Evolutionary conservation across 2,888 invertebrate species (phyloP), one percentile per base, ranked within the genome.

Genomic region (Holacanthella duospinosa): DNA sequence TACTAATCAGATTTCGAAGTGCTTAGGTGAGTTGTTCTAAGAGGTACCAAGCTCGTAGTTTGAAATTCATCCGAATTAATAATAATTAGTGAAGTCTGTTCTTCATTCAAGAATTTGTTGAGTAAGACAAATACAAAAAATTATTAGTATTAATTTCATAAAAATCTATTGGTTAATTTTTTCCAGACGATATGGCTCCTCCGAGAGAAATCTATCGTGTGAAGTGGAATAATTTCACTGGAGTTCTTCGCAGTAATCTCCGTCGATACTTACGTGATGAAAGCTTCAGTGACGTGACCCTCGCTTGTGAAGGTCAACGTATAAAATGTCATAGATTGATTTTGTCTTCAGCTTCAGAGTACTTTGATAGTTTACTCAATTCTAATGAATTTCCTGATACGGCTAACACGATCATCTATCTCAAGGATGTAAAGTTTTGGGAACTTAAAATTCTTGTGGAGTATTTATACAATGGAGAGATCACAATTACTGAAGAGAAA

Each of bases 381-480:
- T 87, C 89, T 77, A 89, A 89, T 79, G 62, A 66, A 24, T 64
- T 56, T 53, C 89, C 89, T 0, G 53, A 44, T 29, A 48, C 19
- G 4, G 89, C 89, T 0, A 89, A 91, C 77, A 88, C 89, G 16
- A 89, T 90, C 36, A 85, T 91, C 64, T 82, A 89, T 66, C 88
- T 90, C 82, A 84, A 87, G 74, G 90, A 90, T 74, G 87, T 90
- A 81, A 85, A 80, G 66, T 85, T 89, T 75, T 87, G 87, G 79
- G 89, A 90, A 74, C 86, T 91, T 78, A 88, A 90, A 74, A 89
- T 89, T 0, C 78, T 91, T 55, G 89, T 91, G 43, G 89, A 89
- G 78, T 91, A 90, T 75, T 91, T 91, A 90, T 91, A 91, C 77
- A 88, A 88, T 75, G 91, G 90, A 0, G 90, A 91, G 76, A 90